Conservation (phyloP, 2,888 invertebrate genomes). For the Ecdyonurus torrentis region DNA sequence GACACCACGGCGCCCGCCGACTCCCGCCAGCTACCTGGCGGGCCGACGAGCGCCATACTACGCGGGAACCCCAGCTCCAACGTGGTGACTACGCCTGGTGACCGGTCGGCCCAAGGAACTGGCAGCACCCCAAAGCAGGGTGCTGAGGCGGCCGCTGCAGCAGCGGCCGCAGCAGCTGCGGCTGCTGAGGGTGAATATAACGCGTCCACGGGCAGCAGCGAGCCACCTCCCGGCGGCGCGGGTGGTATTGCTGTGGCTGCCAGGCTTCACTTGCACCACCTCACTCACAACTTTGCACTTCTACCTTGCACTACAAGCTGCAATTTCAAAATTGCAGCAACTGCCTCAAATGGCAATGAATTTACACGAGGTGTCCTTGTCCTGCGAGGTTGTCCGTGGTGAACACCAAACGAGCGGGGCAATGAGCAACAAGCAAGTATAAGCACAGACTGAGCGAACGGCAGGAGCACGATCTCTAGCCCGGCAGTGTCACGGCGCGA, state of each 20-base stretch:
- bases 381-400: not conserved
- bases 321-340: not conserved
- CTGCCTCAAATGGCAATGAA: too few species aligned
- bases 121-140: constrained; percentile 12
- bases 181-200: constrained; percentile 1
- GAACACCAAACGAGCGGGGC: constrained; percentile 1
- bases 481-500: constrained; percentile 6
- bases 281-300: not conserved
- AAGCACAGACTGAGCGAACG: constrained; percentile 1
- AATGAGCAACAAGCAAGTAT: constrained; percentile 5
- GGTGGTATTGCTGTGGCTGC: constrained; percentile 2
- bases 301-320: not conserved
- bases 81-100: constrained; percentile 23
- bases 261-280: not conserved
- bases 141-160: constrained; percentile 4
- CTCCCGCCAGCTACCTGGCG: constrained; percentile 39
- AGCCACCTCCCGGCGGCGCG: constrained; percentile 5
- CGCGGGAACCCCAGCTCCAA: constrained; percentile 31
- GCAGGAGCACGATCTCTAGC: constrained; percentile 8
- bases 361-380: not conserved
- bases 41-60: constrained; percentile 36
- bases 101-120: constrained; percentile 5
- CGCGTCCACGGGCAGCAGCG: constrained; percentile 6
- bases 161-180: constrained; percentile 7
- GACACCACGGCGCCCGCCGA: constrained; percentile 24